These are phyloP conservation scores for Pelecanus crispus DNA, from an alignment of 2,113 vertebrate genomes.

Conservation along the genomic window DNA sequence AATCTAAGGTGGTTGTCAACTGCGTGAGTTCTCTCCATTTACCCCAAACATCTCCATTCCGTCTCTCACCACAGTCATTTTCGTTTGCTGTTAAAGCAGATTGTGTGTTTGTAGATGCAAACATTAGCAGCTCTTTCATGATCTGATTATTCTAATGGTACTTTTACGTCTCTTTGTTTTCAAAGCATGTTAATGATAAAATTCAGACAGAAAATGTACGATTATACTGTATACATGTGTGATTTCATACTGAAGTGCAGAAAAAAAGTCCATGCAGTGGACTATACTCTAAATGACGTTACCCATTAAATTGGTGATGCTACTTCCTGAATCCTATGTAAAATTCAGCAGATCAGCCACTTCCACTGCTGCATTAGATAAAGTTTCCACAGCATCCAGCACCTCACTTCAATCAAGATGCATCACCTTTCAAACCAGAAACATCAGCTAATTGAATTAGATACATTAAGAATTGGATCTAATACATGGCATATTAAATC, in stretches of 20 bases:
- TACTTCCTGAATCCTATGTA: background rate
- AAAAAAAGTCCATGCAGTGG: background rate
- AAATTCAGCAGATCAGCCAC: background rate
- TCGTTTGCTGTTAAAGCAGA: background rate
- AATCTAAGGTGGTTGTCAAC: background rate
- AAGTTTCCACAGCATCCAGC: background rate
- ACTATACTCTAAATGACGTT: background rate
- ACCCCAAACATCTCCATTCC: background rate
- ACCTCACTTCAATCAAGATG: background rate
- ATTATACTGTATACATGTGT: background rate
- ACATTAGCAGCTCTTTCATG: background rate
- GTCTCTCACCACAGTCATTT: background rate
- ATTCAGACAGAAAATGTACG: background rate
- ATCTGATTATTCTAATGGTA: background rate
- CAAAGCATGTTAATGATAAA: background rate
- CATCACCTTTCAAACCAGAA: slow-evolving; percentile 27
- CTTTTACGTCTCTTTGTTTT: background rate
- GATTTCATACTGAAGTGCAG: background rate
- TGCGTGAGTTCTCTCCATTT: background rate
- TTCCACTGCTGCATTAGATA: background rate
- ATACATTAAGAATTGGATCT: slow-evolving; percentile 28
- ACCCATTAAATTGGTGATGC: background rate
- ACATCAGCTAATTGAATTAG: slow-evolving; percentile 12
- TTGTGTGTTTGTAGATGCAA: background rate
- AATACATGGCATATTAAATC: slow-evolving; percentile 34